Evolutionary conservation across 1,140 invertebrate species (phyloP).

Genomic region (Calliphora vicina): DNA sequence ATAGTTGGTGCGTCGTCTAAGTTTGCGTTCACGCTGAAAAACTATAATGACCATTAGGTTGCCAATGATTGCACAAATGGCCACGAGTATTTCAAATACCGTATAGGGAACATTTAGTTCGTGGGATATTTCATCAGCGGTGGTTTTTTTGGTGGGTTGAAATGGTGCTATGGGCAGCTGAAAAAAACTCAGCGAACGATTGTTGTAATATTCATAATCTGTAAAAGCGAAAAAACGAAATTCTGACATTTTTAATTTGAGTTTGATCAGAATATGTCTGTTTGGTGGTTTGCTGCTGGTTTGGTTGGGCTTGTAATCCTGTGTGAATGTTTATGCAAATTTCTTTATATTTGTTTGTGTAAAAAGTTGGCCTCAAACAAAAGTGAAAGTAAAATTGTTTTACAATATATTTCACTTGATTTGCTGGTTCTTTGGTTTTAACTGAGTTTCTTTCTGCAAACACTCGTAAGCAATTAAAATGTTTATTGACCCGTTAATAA

Average conservation of each 20-base stretch:
- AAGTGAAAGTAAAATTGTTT: neutral
- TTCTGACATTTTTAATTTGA: constrained; percentile 52
- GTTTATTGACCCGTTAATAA: neutral
- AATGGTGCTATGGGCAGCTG: constrained; percentile 50
- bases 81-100: constrained; percentile 80
- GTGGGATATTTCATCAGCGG: constrained; percentile 42
- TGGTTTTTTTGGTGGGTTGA: constrained; percentile 36
- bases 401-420: no score
- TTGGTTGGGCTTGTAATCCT: neutral
- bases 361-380: neutral
- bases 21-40: constrained; percentile 77
- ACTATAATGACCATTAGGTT: constrained; percentile 87
- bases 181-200: constrained; percentile 46
- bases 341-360: neutral
- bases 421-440: no score
- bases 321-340: neutral
- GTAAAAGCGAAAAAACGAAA: constrained; percentile 54
- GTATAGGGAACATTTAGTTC: constrained; percentile 60
- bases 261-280: neutral
- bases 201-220: constrained; percentile 49
- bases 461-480: neutral
- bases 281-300: no score
- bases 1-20: constrained; percentile 86
- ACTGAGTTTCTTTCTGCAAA: neutral
- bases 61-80: constrained; percentile 80